Evolutionary conservation across 2,888 invertebrate genomes (phyloP).

Genomic region (Pyrochroa serraticornis): DNA sequence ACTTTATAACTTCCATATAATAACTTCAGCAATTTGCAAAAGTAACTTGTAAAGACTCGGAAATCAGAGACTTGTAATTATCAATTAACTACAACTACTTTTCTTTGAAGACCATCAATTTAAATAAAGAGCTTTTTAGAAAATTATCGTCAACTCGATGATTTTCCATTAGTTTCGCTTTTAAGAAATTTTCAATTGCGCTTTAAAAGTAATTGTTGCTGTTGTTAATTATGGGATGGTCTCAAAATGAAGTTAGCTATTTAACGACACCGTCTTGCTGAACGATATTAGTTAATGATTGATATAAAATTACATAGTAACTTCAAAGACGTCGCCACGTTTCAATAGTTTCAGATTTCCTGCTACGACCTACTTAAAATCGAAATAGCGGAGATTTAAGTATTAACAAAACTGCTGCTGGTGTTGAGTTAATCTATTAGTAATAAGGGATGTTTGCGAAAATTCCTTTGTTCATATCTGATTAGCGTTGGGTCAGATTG

Average conservation of each 20-base stretch:
- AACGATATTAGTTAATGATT: constrained; percentile 11
- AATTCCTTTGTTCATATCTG: not conserved
- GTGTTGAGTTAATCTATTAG: not conserved
- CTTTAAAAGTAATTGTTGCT: not conserved
- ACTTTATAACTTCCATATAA: constrained; percentile 5
- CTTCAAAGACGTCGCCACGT: constrained; percentile 4
- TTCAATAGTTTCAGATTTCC: constrained; percentile 2
- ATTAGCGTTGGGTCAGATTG: no score
- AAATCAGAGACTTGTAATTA: constrained; percentile 5
- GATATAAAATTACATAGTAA: constrained; percentile 9
- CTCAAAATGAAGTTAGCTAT: constrained; percentile 8
- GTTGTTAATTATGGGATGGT: not conserved
- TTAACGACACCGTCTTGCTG: constrained; percentile 2
- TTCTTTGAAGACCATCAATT: not conserved
- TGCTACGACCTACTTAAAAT: not conserved
- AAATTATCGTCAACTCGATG: not conserved
- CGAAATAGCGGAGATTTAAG: not conserved
- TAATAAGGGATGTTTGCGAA: not conserved
- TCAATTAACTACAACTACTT: constrained; percentile 12
- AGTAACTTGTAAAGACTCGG: constrained; percentile 6
- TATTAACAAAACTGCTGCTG: not conserved
- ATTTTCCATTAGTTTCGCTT: no score
- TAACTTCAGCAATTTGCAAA: constrained; percentile 10
- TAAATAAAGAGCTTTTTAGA: not conserved
- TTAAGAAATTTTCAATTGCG: not conserved